Conservation (phyloP, 2,888 invertebrate genomes). For the Deilephila porcellus region DNA sequence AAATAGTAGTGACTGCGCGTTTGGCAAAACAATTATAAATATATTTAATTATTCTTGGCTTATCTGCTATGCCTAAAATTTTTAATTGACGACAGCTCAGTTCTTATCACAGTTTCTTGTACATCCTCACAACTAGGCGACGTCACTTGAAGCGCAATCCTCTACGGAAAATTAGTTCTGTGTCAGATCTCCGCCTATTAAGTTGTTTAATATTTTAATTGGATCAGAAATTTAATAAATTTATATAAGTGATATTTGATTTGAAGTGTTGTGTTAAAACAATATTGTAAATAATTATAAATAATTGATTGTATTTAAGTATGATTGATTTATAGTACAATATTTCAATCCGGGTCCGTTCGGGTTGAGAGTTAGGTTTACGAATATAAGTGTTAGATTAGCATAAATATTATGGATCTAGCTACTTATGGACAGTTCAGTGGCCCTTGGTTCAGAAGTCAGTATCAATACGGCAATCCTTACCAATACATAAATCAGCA, state of each 20-base stretch:
- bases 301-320: neutral
- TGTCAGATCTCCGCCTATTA: neutral
- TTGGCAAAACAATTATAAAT: no score
- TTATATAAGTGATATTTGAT: neutral
- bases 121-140: neutral
- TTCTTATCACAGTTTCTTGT: neutral
- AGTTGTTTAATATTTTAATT: neutral
- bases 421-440: neutral
- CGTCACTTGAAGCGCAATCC: neutral
- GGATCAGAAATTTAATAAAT: neutral
- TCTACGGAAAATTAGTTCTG: neutral
- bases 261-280: neutral
- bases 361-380: neutral
- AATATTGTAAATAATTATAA: neutral
- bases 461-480: neutral
- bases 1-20: no score
- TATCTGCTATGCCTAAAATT: neutral
- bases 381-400: neutral
- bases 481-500: no score
- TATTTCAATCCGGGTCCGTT: neutral
- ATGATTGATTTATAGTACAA: neutral
- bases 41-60: neutral
- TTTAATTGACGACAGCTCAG: neutral
- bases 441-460: neutral
- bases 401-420: neutral